Percentiles rank a stretch among this genome's conserved stretches.
Conservation (phyloP, 2,888 invertebrate genomes). For the Heliconius sara region DNA sequence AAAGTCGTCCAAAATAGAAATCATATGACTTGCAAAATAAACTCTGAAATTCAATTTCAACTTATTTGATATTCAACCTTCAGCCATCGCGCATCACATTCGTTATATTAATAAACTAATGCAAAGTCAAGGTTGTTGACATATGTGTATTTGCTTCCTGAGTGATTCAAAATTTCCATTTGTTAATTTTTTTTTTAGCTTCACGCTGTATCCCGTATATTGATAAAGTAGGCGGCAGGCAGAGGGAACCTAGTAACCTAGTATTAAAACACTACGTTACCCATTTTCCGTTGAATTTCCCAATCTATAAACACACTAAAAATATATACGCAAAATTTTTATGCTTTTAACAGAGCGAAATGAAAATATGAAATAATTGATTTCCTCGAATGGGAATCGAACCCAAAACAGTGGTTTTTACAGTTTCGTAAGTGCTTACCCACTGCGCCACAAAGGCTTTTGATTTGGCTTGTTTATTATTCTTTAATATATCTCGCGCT, state of each 20-base stretch:
- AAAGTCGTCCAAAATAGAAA: conserved; percentile 15
- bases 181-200: not conserved
- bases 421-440: not conserved
- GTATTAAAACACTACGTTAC: not conserved
- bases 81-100: conserved; percentile 27
- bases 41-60: conserved; percentile 12
- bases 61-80: conserved; percentile 10
- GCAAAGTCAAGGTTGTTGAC: conserved; percentile 38
- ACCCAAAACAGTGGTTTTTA: not conserved
- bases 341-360: not conserved
- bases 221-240: not conserved
- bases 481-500: conserved; percentile 37
- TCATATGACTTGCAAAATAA: conserved; percentile 13
- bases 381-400: not conserved
- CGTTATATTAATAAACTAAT: conserved; percentile 42
- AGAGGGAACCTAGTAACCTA: not conserved
- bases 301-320: no score
- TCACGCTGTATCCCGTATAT: not conserved
- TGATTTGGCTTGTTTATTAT: conserved; percentile 37
- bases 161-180: conserved; percentile 31
- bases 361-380: not conserved
- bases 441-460: not conserved
- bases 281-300: not conserved
- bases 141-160: not conserved
- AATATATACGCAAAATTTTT: no score